Base-by-base conservation (phyloP, 2,888 invertebrate species). In the Drosophila prostipennis region DNA sequence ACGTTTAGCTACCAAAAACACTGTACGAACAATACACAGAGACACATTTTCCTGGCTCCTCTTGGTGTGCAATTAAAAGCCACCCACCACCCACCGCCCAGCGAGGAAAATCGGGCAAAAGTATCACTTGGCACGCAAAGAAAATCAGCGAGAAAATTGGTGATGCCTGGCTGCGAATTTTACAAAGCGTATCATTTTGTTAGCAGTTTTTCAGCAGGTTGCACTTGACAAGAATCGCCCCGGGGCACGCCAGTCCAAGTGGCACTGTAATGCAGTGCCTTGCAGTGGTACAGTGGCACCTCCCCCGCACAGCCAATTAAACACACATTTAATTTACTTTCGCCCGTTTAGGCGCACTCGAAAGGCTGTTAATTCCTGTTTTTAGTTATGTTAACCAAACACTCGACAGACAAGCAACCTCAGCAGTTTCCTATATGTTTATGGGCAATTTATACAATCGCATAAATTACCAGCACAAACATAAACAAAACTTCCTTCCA, bases 111-210 rank as follows among this genome's bases (percentile, higher is more conserved):
- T 48, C 48, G 34, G 34, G 72, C 14, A 70, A 86, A 88, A 83
- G 88, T 83, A 83, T 83, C 82, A 83, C 49, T 83, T 83, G 82
- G 88, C 82, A 83, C 89, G 89, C 89, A 88, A 84, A 84, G 82
- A 87, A 81, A 88, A 64, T 80, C 72, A 78, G 82, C 80, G 86
- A 80, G 87, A 86, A 82, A 83, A 83, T 86, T 82, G 80, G 64
- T 63, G 80, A 72, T 75, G 59, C 61, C 51, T 39, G 56, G 57
- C 68, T 64, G 69, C 78, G 80, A 72, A 80, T 86, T 85, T 85
- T 80, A 83, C 82, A 87, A 88, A 83, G 89, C 89, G 81, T 89
- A 89, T 81, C 87, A 88, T 84, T 88, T 88, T 80, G 87, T 84
- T 84, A 85, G 86, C 88, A 74, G 83, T 86, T 83, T 83, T 88